A percentile compares a stretch with the other conserved stretches of the same genome.
These are phyloP conservation scores for Virgularia gustaviana DNA, from an alignment of 92 coral and sea anemone species.

Conservation along the genomic window DNA sequence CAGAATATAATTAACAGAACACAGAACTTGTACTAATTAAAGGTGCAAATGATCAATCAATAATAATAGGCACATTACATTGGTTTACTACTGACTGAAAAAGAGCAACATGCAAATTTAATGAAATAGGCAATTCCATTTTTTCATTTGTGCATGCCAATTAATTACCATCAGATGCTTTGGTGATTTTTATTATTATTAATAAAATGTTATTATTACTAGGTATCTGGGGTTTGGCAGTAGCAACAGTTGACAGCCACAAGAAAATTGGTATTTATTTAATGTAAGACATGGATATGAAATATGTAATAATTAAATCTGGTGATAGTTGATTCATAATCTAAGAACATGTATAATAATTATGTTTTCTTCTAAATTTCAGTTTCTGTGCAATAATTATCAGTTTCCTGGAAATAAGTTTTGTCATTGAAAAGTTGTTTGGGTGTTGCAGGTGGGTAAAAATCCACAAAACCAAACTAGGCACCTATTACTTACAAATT, in stretches of 20 bases:
- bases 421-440: slow-evolving; percentile 62
- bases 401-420: slow-evolving; percentile 72
- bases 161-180: too few relatives aligned
- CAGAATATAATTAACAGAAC: too few relatives aligned
- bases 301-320: background rate
- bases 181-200: background rate
- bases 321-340: background rate
- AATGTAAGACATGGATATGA: too few relatives aligned
- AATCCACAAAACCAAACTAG: too few relatives aligned
- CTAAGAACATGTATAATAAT: background rate
- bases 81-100: too few relatives aligned
- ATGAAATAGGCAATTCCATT: too few relatives aligned
- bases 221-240: slow-evolving; percentile 44
- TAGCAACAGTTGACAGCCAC: slow-evolving; percentile 44
- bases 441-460: slow-evolving; percentile 77
- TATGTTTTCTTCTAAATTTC: slow-evolving; percentile 1
- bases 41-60: too few relatives aligned
- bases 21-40: too few relatives aligned
- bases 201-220: background rate
- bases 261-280: slow-evolving; percentile 78
- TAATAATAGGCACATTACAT: too few relatives aligned
- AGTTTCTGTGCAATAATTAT: slow-evolving; percentile 77
- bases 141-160: too few relatives aligned
- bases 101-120: too few relatives aligned
- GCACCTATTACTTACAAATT: too few relatives aligned